Base-by-base conservation (phyloP, 2,888 invertebrate species). In the Meiosimyza platycephala region DNA sequence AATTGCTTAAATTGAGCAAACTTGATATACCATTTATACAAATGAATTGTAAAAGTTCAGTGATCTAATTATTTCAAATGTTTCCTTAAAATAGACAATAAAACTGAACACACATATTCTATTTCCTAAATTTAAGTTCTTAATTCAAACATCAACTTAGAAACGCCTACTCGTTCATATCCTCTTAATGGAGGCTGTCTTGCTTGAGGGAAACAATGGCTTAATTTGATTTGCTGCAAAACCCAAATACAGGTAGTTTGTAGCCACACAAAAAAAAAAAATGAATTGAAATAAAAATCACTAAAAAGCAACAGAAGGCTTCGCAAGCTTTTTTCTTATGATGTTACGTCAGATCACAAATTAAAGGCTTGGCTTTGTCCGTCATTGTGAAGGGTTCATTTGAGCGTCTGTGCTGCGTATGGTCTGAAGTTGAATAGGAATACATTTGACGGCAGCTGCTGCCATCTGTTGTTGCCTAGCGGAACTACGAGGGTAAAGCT, bases 381-480 rank as follows among this genome's bases (percentile, higher is more conserved):
- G 7, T 51, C 5, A 33, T 9, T 7, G n/a, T 22, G 16, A 16
- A 64, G 64, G 22, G 50, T n/a, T 33, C 16, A 47, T 48, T 67
- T 48, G 22, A 55, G 55, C 40, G 40, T 6, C 40, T 9, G 40
- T 40, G 40, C 9, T 6, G 40, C 40, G 40, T 40, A 28, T 67
- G 57, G 40, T 57, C 40, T 40, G 52, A 52, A 22, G n/a, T 51
- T 65, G 65, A 65, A 13, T 28, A 67, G n/a, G 40, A 67, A 40
- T 62, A 16, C 3, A 51, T 63, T 50, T 60, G 12, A 69, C 33
- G 50, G 47, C 52, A 18, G 70, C 62, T 40, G 28, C 60, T 16
- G 70, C 70, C 70, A 62, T 70, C 70, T 70, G 62, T 63, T 62
- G 70, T 18, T 28, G 54, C 62, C 6, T 70, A 70, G 70, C 54